Base-by-base conservation (phyloP, 64 coral and sea anemone genomes). In the Anthopleura sola region DNA sequence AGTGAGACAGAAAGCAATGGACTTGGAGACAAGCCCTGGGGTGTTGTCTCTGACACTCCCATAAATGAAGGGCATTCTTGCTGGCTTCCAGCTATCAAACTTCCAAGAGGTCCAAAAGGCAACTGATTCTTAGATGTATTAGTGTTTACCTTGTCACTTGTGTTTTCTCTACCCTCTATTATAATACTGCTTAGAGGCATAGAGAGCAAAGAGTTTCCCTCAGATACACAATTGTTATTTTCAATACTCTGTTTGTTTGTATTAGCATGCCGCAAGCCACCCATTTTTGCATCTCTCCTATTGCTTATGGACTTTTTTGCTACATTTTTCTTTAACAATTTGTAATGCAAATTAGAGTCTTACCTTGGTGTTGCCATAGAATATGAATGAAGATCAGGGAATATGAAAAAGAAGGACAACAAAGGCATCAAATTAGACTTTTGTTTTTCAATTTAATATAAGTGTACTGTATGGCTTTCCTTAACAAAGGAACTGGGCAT, bases 281-380 rank as follows among this genome's bases (percentile, higher is more conserved):
- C 24, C 3, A 62, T 21, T 62, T 62, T 62, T 26, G n/a, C 15
- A 34, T 32, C 3, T 31, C 11, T 71, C 66, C 34, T 28, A 13
- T 34, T 71, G 11, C 14, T 71, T 15, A 71, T 3, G 34, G 66
- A 20, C 66, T 36, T 71, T 26, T 21, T 66, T 71, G 66, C 28
- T 71, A 32, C 0, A 71, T 71, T 71, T 58, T 66, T 58, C 58
- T 39, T 0, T 68, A n/a, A 68, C 36, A 47, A 56, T 47, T 68
- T 90, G 29, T 76, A 21, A 90, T 53, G 49, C 56, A 68, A 84
- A 60, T 55, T 54, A 90, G 81, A 84, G 68, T 75, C 88, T 90
- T 90, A 90, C 88, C 88, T 90, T 90, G 24, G 71, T 68, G 76
- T 37, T 84, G 88, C 88, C 88, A 90, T 60, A 84, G 3, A 55